These are phyloP conservation scores for Drosophila testacea DNA, from an alignment of 2,888 invertebrate species.

Conservation along the genomic window DNA sequence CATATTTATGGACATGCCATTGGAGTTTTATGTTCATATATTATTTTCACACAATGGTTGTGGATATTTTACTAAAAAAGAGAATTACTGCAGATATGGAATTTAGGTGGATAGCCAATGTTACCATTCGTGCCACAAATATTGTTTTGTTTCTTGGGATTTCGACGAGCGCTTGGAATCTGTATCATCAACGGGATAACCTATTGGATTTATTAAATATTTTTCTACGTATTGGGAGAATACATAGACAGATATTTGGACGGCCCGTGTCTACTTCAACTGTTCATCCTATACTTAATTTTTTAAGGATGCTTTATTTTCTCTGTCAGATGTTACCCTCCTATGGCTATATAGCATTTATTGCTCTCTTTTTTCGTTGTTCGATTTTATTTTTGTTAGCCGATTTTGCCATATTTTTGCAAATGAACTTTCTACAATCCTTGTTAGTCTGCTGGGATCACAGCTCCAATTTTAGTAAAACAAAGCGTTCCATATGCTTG, in stretches of 20 bases:
- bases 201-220: conserved; percentile 12
- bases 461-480: not conserved
- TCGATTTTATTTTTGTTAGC: not conserved
- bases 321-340: not conserved
- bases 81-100: no score
- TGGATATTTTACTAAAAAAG: no score
- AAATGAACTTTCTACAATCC: not conserved
- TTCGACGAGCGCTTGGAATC: not conserved
- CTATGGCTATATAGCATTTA: not conserved
- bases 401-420: conserved; percentile 7
- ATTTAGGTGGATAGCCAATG: not conserved
- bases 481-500: not conserved
- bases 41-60: no score
- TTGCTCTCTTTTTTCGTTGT: not conserved
- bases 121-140: no score
- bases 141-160: not conserved
- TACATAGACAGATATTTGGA: conserved; percentile 21
- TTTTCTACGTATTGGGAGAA: not conserved
- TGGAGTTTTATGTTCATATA: not conserved
- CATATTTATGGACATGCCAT: not conserved
- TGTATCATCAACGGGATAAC: not conserved
- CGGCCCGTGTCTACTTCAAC: not conserved
- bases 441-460: not conserved
- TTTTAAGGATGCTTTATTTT: not conserved
- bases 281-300: not conserved